Conservation (phyloP, 2,888 invertebrate species). For the Rosalia funebris region DNA sequence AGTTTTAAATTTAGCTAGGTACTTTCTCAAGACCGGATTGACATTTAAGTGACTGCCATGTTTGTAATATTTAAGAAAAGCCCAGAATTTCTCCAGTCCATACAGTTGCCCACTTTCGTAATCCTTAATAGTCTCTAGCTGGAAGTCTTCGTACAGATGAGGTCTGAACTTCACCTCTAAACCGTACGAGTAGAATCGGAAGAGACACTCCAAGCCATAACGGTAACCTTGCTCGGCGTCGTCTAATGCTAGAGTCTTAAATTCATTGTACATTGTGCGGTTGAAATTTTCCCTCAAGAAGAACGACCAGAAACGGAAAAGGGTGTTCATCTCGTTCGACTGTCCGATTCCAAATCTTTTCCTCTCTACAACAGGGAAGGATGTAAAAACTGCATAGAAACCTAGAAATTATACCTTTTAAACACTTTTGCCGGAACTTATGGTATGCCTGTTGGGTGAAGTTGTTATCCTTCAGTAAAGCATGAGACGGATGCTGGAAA, state of each 20-base stretch:
- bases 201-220: conserved; percentile 86
- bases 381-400: conserved; percentile 31
- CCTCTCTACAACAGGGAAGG: conserved; percentile 88
- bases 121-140: conserved; percentile 89
- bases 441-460: conserved; percentile 98
- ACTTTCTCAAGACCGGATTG: conserved; percentile 76
- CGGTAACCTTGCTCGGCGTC: conserved; percentile 92
- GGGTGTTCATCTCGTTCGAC: conserved; percentile 99
- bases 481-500: conserved; percentile 97
- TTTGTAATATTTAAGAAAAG: conserved; percentile 96
- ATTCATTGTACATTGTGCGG: conserved; percentile 97
- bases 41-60: conserved; percentile 80
- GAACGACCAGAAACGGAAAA: conserved; percentile 99
- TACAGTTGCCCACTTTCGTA: conserved; percentile 94
- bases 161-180: conserved; percentile 95
- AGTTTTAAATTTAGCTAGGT: conserved; percentile 82
- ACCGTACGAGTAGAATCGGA: conserved; percentile 98
- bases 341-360: conserved; percentile 92
- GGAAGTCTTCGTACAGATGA: conserved; percentile 96
- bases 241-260: conserved; percentile 89
- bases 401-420: conserved; percentile 75
- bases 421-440: conserved; percentile 93
- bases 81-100: conserved; percentile 99
- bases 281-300: conserved; percentile 98
- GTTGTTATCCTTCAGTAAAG: conserved; percentile 93